Base-by-base conservation (phyloP, 2,888 invertebrate genomes). In the Drosophila anomelani region DNA sequence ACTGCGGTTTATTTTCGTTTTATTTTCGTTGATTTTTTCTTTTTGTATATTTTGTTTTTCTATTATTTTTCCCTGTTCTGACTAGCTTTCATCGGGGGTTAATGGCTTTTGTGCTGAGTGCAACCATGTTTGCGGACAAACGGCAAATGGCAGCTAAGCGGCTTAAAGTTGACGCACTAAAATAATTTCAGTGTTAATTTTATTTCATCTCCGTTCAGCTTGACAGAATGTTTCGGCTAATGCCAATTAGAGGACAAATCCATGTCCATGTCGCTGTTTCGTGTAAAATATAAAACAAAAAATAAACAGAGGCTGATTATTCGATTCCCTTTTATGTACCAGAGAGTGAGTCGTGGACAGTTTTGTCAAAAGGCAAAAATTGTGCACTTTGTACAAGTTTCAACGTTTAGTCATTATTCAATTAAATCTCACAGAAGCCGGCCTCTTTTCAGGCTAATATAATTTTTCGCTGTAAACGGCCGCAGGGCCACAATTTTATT, bases 161-260 rank as follows among this genome's bases (percentile, higher is more conserved):
- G 83, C 84, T 85, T 84, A 84, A 80, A 86, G 75, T 77, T 76
- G 73, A 51, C 66, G 36, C 76, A 67, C 78, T 80, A 80, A 84
- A 84, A 84, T 88, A 85, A 83, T 77, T 85, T 84, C 76, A 67
- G 76, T 84, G 83, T 88, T 88, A 64, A 83, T 84, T 84, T 80
- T 76, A 80, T 80, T 84, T 51, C 20, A 9, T 8, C 49, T 51
- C 4, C 34, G 34, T 20, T 51, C 51, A 36, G 51, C 51, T 36
- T 53, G 51, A 53, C 44, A 55, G 75, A 78, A 84, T 78, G 61
- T 81, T 85, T 75, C 20, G 61, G 49, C 80, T 82, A 88, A 88
- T 88, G 80, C 78, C 88, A 83, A 85, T 88, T 85, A 88, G 76
- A 70, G 38, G 59, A 13, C 39, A 72, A 74, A 32, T 47, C 26